Percentiles rank a stretch among this genome's conserved stretches.
These are phyloP conservation scores for Colossoma macropomum DNA, from an alignment of 2,113 vertebrate genomes.

Conservation along the genomic window DNA sequence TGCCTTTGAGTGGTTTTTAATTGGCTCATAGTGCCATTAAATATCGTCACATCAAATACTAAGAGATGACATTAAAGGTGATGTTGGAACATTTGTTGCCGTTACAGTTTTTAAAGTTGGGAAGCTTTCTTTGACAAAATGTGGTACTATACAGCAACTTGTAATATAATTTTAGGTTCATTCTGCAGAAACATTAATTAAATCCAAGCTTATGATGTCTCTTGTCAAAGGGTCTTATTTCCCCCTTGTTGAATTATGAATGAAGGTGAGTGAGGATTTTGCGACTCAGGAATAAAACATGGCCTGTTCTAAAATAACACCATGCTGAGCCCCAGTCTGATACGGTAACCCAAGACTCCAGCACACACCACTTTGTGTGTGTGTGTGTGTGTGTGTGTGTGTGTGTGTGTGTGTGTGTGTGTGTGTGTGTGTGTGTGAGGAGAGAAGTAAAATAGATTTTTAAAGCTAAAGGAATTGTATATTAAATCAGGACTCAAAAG, in stretches of 20 bases:
- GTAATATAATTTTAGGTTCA: neutral
- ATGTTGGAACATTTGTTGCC: neutral
- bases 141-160: neutral
- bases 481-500: neutral
- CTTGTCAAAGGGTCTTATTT: neutral
- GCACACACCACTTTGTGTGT: neutral
- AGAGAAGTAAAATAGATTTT: neutral
- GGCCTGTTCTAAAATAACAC: constrained; percentile 24
- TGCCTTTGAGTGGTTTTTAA: neutral
- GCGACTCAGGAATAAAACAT: constrained; percentile 36
- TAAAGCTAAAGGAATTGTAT: neutral
- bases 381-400: too few relatives aligned
- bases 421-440: neutral
- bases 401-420: too few relatives aligned
- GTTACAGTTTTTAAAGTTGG: neutral
- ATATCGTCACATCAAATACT: neutral
- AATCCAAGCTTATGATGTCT: constrained; percentile 1
- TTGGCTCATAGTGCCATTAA: neutral
- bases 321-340: neutral
- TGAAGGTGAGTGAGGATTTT: constrained; percentile 26
- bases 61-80: neutral
- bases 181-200: neutral
- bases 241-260: constrained; percentile 14
- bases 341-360: neutral
- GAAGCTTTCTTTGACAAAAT: neutral